Conservation (phyloP, 1,140 invertebrate genomes). For the Lepidotrigona ventralis region DNA sequence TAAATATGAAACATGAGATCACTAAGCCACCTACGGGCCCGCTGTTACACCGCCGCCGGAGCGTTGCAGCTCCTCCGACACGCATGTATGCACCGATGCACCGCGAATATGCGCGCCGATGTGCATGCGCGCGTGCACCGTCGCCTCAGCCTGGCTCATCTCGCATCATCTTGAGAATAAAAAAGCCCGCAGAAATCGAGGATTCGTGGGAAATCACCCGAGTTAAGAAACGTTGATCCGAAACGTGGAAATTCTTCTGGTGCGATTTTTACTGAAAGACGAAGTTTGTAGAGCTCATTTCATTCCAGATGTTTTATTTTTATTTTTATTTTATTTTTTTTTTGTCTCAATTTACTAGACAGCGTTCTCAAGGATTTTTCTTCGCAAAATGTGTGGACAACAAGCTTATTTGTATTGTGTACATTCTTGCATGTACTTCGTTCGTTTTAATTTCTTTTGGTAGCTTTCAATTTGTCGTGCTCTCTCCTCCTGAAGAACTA, state of each 20-base stretch:
- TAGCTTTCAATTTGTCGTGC: not conserved
- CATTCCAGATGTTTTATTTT: too few species aligned
- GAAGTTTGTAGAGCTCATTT: too few species aligned
- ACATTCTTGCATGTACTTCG: too few species aligned
- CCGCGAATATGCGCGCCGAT: slow-evolving; percentile 42
- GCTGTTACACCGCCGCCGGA: slow-evolving; percentile 21
- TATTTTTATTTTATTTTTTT: too few species aligned
- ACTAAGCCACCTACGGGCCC: slow-evolving; percentile 61
- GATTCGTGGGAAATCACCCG: slow-evolving; percentile 33
- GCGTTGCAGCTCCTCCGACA: slow-evolving; percentile 44
- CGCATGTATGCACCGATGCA: slow-evolving; percentile 50
- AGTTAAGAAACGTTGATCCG: not conserved
- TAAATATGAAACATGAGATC: slow-evolving; percentile 69
- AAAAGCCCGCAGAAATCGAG: not conserved
- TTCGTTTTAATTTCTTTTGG: too few species aligned
- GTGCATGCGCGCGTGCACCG: slow-evolving; percentile 36
- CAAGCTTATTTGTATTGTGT: too few species aligned
- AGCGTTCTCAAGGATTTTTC: too few species aligned
- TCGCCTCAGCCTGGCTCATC: slow-evolving; percentile 19
- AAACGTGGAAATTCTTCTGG: not conserved
- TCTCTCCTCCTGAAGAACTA: too few species aligned
- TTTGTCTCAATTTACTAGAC: too few species aligned
- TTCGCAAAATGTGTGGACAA: too few species aligned
- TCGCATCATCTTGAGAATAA: not conserved
- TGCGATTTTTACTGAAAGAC: not conserved